Conservation (phyloP, 1,140 invertebrate species). For the Elymnias hypermnestra region DNA sequence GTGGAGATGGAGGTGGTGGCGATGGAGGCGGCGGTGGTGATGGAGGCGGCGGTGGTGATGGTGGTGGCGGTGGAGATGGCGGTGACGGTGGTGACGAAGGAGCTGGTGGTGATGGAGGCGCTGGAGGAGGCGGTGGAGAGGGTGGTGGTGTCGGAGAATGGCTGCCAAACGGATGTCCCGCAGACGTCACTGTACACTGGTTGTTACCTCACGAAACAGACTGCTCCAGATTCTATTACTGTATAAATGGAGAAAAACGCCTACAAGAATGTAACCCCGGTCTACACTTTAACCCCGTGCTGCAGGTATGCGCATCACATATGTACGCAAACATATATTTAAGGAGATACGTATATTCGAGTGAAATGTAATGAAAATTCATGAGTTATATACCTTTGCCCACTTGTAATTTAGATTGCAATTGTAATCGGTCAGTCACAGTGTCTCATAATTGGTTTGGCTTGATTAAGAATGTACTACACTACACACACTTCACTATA, state of each 20-base stretch:
- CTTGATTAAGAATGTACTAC: no score
- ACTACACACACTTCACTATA: no score
- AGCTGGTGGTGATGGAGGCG: background rate
- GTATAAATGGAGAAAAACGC: constrained; percentile 26
- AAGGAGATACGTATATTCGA: no score
- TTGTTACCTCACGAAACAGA: constrained; percentile 31
- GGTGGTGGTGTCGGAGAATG: background rate
- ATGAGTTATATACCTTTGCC: no score
- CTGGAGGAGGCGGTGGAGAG: background rate
- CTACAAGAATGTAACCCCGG: background rate
- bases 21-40: no score
- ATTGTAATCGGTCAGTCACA: no score
- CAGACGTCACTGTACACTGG: constrained; percentile 24
- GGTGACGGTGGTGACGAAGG: background rate
- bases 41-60: background rate
- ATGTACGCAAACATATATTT: no score
- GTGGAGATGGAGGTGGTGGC: background rate
- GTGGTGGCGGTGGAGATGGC: background rate
- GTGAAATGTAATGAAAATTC: no score
- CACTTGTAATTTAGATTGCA: no score
- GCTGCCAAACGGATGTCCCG: constrained; percentile 24
- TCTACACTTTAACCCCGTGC: background rate
- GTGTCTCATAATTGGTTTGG: no score
- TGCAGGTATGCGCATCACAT: background rate
- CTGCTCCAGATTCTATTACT: constrained; percentile 36